These are phyloP conservation scores for Plumapathes pennacea DNA, from an alignment of 92 coral and sea anemone species.

Conservation along the genomic window DNA sequence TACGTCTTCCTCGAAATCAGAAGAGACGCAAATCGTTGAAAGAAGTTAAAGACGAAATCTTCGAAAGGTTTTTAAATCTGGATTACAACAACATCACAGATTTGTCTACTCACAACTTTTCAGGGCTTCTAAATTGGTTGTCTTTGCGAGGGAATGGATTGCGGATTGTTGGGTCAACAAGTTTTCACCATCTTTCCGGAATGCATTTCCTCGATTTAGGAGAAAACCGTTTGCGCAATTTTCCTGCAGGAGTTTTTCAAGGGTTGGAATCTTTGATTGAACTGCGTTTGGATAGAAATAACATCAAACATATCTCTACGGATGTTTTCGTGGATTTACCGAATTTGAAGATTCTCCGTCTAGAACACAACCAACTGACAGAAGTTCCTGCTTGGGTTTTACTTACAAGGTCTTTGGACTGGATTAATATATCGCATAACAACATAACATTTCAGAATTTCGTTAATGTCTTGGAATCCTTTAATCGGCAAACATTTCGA, in stretches of 20 bases:
- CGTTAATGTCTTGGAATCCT: constrained; percentile 17
- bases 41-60: no score
- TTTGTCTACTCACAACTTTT: constrained; percentile 15
- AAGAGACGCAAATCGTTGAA: no score
- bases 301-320: constrained; percentile 28
- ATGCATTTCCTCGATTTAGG: constrained; percentile 18
- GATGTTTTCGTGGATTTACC: constrained; percentile 31
- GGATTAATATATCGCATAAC: constrained; percentile 38
- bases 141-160: constrained; percentile 36
- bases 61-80: constrained; percentile 10
- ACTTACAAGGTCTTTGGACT: constrained; percentile 47
- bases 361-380: no score
- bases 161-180: background rate
- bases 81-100: constrained; percentile 29
- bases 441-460: constrained; percentile 29
- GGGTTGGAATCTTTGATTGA: constrained; percentile 15
- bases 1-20: no score
- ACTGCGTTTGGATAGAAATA: constrained; percentile 44
- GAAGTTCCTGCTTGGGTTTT: constrained; percentile 33
- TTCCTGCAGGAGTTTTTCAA: constrained; percentile 19
- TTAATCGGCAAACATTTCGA: constrained; percentile 4
- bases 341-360: no score
- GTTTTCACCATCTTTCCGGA: constrained; percentile 12
- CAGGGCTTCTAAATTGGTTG: constrained; percentile 17
- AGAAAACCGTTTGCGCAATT: background rate